Base-by-base conservation (phyloP, 1,140 invertebrate species). In the Drosophila simulans region DNA sequence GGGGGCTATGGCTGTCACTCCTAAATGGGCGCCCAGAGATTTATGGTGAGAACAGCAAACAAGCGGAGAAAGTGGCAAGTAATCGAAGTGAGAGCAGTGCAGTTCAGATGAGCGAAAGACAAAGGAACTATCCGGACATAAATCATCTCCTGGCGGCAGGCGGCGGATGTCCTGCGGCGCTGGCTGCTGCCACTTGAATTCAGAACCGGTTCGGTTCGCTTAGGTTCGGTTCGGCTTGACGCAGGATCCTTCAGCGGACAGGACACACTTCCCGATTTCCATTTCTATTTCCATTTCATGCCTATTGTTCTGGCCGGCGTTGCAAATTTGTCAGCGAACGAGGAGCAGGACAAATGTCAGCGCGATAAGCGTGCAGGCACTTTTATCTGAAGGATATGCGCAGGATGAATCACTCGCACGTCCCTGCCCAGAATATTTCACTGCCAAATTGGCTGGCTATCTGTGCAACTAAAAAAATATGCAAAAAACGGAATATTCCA, bases 31-130 rank as follows among this genome's bases (percentile, higher is more conserved):
- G 35, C 22, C 40, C 49, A 3, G 69, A 76, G 83, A 86, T 86
- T 86, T 86, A 86, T 86, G 66, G 66, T 86, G 83, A 69, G 83
- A 86, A 86, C 59, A 43, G 58, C 66, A 86, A 86, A 88, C 56
- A 88, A 58, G 20, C 55, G 46, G 73, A 78, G 83, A 82, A 71
- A 86, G 81, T 84, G 62, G 64, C 52, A 68, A 75, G 71, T 68
- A 45, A 86, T 65, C 35, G 27, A 43, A 49, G 20, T 39, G 31
- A 22, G 39, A 39, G 34, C 15, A 37, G 20, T 59, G 45, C 31
- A 54, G 51, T 27, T 22, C 34, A 48, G 20, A 25, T 40, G 54
- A 66, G 56, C 31, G 31, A 48, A 62, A 88, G 82, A 88, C 75
- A 88, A 88, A 72, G 70, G 52, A 56, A 69, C 43, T 64, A 53